Base-by-base conservation (phyloP, 2,113 vertebrate species). In the Mesembrinibis cayennensis region DNA sequence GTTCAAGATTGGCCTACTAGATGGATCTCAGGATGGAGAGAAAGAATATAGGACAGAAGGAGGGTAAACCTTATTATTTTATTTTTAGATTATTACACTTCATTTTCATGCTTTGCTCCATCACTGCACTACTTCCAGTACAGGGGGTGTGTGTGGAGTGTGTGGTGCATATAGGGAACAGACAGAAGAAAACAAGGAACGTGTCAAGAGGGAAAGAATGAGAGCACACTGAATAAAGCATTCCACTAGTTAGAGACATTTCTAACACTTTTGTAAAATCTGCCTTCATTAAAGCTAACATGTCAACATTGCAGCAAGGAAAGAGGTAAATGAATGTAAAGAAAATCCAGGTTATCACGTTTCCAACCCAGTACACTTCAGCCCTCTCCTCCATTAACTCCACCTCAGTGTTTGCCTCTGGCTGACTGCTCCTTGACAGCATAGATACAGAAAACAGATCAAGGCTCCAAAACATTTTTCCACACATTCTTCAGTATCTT, bases 381-480 rank as follows among this genome's bases (percentile, higher is more conserved):
- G 50, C 36, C 40, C 32, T 95, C 89, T 96, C 44, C 74, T 92
- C 78, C 76, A 89, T 74, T 93, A 97, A 88, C 27, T 84, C 23
- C 81, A 78, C 79, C 56, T 69, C 69, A 69, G 27, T 9, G 4
- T 89, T 36, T 65, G 61, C 69, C 65, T 94, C 58, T 94, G 86
- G 49, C 81, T 92, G 52, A 49, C n/a, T 87, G 56, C n/a, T 90
- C n/a, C 82, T 52, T 56, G n/a, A 78, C 77, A 91, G 73, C 38
- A 7, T 27, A 65, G 32, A 74, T 40, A 90, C 7, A 77, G 55
- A 92, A 95, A 94, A 92, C 53, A 96, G 72, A 91, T 47, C 80
- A 92, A 81, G 91, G 25, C 34, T 91, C 66, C 59, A 96, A 95
- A 96, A 90, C 12, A 34, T 55, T 94, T 81, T 95, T 67, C 88